Evolutionary conservation across 2,797 vertebrate genomes (phyloP).

Genomic region (Rachycentron canadum): DNA sequence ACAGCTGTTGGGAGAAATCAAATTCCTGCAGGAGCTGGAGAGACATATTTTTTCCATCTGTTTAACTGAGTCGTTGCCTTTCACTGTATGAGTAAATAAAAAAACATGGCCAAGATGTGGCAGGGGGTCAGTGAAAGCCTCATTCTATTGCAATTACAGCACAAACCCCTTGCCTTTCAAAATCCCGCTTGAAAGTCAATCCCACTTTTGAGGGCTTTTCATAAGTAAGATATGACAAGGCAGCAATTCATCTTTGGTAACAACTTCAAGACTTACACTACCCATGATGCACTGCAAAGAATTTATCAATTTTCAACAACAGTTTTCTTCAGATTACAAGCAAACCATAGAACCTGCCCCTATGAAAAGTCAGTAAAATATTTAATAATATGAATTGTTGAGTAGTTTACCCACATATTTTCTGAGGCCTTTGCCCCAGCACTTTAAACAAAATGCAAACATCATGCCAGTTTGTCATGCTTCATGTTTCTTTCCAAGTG

Average conservation of each 20-base stretch:
- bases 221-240: constrained; percentile 80
- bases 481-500: constrained; percentile 18
- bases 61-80: constrained; percentile 87
- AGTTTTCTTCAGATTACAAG: constrained; percentile 40
- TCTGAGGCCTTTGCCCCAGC: constrained; percentile 9
- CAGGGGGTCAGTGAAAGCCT: constrained; percentile 86
- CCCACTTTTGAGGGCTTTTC: constrained; percentile 76
- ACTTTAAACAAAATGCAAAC: constrained; percentile 48
- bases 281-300: constrained; percentile 45
- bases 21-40: constrained; percentile 89
- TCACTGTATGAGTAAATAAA: constrained; percentile 89
- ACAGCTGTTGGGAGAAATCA: constrained; percentile 93
- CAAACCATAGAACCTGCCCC: constrained; percentile 37
- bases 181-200: constrained; percentile 83
- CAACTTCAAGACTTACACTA: constrained; percentile 67
- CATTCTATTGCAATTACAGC: constrained; percentile 92
- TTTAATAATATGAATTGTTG: constrained; percentile 38
- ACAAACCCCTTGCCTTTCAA: constrained; percentile 78
- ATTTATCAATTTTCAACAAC: constrained; percentile 34
- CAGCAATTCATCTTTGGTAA: constrained; percentile 63
- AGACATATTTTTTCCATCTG: constrained; percentile 92
- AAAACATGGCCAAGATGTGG: constrained; percentile 88
- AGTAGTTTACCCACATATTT: constrained; percentile 14
- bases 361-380: constrained; percentile 30
- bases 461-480: constrained; percentile 23